Evolutionary conservation across 2,797 vertebrate genomes (phyloP), one percentile per base, ranked within the genome.

Genomic region (Phataginus tetradactyla): DNA sequence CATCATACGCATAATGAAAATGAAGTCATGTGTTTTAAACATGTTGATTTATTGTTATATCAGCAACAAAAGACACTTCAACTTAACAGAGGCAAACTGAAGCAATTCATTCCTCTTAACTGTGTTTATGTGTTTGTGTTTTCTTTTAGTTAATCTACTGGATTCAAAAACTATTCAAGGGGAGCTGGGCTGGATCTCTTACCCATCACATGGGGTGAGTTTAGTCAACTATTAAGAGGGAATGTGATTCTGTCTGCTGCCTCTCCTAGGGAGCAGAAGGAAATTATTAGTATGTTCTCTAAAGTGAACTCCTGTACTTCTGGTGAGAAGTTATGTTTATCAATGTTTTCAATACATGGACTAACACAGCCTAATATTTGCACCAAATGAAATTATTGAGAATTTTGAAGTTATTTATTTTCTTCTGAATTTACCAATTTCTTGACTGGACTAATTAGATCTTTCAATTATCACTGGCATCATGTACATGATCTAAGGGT

Each of bases 161-260:
- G 99, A 99, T 99, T 99, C 99, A 77, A 99, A 99, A 99, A 99
- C 99, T 97, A 99, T 99, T 99, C 99, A 99, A 99, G 99, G 99
- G 95, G 99, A 99, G 98, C 99, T 99, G 98, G 99, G 99, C 98
- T 99, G 99, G 99, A 99, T 99, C 98, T 99, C 99, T 98, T 99
- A 99, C 98, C 99, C 99, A 79, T 98, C 99, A 66, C 99, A 99
- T 77, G 99, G 99, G 99, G 99, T 99, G 98, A 99, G 99, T 99
- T 98, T 91, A 97, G 53, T 91, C 57, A 96, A 97, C 89, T 97
- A 93, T 97, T 97, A 96, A 97, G 93, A 3, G 91, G 79, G 96
- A 97, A 17, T 11, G 2, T 66, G 2, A 27, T 96, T 97, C 1
- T 98, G 96, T 97, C 79, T 20, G 91, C 97, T 98, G 55, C 79